These are phyloP conservation scores for Myanophis thanlyinensis DNA, from an alignment of 2,113 vertebrate species.

Conservation along the genomic window DNA sequence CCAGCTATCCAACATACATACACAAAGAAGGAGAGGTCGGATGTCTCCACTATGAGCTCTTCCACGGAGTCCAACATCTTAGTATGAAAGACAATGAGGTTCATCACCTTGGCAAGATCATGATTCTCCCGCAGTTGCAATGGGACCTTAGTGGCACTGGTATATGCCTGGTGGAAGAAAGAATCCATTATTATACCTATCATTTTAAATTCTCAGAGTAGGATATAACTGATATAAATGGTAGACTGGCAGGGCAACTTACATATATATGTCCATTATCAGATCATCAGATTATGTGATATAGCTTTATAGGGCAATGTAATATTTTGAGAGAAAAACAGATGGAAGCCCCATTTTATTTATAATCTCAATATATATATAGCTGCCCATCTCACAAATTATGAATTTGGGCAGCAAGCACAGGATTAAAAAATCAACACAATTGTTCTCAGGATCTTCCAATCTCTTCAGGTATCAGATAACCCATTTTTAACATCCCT, in stretches of 20 bases:
- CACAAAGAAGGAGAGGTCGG: constrained; percentile 85
- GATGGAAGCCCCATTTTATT: background rate
- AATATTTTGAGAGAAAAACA: background rate
- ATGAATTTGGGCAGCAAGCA: background rate
- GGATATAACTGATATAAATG: background rate
- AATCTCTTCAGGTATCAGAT: background rate
- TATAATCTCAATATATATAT: background rate
- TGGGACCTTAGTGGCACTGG: constrained; percentile 84
- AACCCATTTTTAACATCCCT: background rate
- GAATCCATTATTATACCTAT: background rate
- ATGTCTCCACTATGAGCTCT: constrained; percentile 78
- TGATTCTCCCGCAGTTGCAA: constrained; percentile 78
- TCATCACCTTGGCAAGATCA: constrained; percentile 86
- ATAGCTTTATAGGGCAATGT: background rate
- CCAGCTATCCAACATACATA: constrained; percentile 53
- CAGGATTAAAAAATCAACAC: background rate
- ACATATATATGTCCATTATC: background rate
- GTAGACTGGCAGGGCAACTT: background rate
- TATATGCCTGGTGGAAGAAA: constrained; percentile 76
- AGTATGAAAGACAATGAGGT: constrained; percentile 88
- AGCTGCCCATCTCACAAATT: no score
- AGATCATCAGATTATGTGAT: background rate
- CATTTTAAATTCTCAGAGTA: background rate
- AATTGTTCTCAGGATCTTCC: background rate
- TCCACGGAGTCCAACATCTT: constrained; percentile 82